Conservation (phyloP, 1,140 invertebrate species). For the Drosophila auraria region DNA sequence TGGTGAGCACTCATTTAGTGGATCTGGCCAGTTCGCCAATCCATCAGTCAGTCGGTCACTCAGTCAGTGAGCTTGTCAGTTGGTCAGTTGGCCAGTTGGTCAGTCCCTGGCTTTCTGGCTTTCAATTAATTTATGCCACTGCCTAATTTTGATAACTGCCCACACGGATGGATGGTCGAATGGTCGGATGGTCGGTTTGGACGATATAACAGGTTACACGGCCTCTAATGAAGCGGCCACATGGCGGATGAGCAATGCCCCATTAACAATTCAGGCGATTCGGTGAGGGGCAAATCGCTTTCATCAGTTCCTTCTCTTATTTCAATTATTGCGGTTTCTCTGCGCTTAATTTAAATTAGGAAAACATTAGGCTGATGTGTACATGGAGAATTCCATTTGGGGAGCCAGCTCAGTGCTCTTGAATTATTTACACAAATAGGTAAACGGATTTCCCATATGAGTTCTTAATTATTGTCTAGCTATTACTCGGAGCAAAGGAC, state of each 20-base stretch:
- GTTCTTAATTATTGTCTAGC: not conserved
- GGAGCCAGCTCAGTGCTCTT: not conserved
- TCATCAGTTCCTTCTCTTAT: constrained; percentile 21
- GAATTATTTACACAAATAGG: constrained; percentile 4
- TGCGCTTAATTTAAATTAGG: constrained; percentile 19
- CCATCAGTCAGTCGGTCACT: constrained; percentile 32
- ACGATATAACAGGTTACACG: constrained; percentile 32
- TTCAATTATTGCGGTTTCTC: constrained; percentile 11
- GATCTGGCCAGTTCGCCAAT: constrained; percentile 42
- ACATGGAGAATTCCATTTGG: not conserved
- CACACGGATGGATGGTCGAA: constrained; percentile 12
- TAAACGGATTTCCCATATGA: not conserved
- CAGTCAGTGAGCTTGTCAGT: constrained; percentile 14
- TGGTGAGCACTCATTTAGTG: constrained; percentile 70
- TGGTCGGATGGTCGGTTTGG: constrained; percentile 4
- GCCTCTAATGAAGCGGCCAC: constrained; percentile 67
- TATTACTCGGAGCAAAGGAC: not conserved
- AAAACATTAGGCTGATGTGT: not conserved
- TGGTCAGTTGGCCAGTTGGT: constrained; percentile 15
- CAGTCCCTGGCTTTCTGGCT: constrained; percentile 22
- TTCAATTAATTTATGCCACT: constrained; percentile 73
- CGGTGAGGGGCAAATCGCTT: not conserved
- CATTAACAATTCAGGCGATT: constrained; percentile 27
- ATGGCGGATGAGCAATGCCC: constrained; percentile 43
- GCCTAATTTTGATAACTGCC: constrained; percentile 70